Conservation (phyloP, 2,797 vertebrate genomes). For the Sardinella longiceps region DNA sequence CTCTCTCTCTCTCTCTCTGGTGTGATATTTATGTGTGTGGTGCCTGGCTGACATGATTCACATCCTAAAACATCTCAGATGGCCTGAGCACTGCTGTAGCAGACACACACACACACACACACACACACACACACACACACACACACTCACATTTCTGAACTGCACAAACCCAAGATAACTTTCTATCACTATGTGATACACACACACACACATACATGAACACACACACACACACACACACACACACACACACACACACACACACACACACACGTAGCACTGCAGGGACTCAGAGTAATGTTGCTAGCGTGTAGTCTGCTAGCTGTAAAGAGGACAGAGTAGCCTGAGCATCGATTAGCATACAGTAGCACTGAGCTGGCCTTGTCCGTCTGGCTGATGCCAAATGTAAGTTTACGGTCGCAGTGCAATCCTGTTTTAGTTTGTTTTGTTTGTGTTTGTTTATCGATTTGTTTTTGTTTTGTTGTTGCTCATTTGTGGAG, state of each 20-base stretch:
- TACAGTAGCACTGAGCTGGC: too few species aligned
- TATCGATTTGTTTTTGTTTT: too few species aligned
- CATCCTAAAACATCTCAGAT: too few species aligned
- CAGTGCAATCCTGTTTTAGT: neutral
- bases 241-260: neutral
- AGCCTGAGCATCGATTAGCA: too few species aligned
- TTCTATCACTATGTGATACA: too few species aligned
- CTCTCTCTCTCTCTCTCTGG: neutral
- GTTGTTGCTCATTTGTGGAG: neutral
- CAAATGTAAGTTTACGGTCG: too few species aligned
- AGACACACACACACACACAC: conserved; percentile 5
- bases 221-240: neutral
- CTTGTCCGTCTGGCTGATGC: neutral
- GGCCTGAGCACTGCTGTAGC: neutral
- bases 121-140: neutral
- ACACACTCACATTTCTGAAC: too few species aligned
- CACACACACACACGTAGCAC: neutral
- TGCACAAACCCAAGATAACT: too few species aligned
- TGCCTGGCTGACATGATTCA: too few species aligned
- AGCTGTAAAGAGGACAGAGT: neutral
- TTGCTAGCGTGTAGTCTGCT: too few species aligned
- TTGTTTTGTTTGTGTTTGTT: too few species aligned
- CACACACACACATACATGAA: neutral
- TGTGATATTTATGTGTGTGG: too few species aligned
- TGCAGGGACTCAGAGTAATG: neutral